Percentiles rank a stretch among this genome's conserved stretches.
Evolutionary conservation across 2,113 vertebrate genomes (phyloP).

Genomic region (Malurus cyaneus): DNA sequence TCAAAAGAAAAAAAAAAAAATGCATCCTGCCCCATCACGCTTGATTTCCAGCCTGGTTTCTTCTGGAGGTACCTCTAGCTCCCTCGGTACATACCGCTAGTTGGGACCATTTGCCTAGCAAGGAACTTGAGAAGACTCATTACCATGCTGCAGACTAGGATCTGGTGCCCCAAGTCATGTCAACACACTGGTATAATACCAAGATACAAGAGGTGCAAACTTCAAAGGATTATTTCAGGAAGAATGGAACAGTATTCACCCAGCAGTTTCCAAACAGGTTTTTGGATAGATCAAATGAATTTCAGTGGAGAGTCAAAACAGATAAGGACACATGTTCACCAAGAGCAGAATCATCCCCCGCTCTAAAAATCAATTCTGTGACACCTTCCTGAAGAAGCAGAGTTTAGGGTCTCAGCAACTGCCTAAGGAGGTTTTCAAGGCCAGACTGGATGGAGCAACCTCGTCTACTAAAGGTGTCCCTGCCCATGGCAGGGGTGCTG

Average conservation of each 20-base stretch:
- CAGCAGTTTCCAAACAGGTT: not conserved
- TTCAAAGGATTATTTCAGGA: not conserved
- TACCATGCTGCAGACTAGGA: not conserved
- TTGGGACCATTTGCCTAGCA: not conserved
- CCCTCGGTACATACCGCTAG: not conserved
- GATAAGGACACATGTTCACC: not conserved
- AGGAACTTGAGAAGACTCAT: not conserved
- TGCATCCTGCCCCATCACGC: not conserved
- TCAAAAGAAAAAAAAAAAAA: not conserved
- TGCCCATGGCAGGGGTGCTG: not conserved
- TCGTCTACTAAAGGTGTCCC: not conserved
- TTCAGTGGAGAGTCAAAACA: not conserved
- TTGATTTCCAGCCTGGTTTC: not conserved
- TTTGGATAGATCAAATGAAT: not conserved
- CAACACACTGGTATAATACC: not conserved
- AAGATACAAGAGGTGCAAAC: not conserved
- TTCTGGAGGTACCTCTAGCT: not conserved
- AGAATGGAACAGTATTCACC: not conserved
- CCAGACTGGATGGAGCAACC: not conserved
- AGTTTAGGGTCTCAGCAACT: not conserved
- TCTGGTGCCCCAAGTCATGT: not conserved
- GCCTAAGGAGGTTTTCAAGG: not conserved
- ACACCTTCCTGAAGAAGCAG: not conserved
- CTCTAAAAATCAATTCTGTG: not conserved
- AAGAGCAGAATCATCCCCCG: not conserved